phyloP scores from a whole-genome alignment of 2,888 invertebrate genomes.

The Rambutsinella grinnellia region DNA sequence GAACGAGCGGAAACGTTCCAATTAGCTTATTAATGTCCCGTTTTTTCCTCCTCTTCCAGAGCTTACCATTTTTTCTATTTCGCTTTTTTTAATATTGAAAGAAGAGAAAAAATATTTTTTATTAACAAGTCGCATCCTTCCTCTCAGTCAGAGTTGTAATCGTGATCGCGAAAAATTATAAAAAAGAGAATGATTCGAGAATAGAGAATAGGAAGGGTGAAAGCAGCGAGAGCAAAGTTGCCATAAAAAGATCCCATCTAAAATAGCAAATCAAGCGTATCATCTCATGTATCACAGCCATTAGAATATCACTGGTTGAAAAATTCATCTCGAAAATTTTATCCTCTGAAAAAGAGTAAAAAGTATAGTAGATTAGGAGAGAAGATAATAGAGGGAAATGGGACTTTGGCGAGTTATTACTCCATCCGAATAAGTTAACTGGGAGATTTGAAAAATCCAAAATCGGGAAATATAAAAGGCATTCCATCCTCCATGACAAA shows the following conservation, averaged over 20 bases:
- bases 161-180: slow-evolving; percentile 41
- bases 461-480: not conserved
- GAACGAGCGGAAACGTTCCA: slow-evolving; percentile 42
- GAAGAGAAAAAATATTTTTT: not conserved
- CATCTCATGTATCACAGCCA: slow-evolving; percentile 2
- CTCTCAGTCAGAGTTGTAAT: not conserved
- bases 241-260: not conserved
- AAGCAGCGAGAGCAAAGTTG: too few relatives aligned
- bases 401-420: not conserved
- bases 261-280: not conserved
- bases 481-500: not conserved
- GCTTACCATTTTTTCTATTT: not conserved
- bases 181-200: slow-evolving; percentile 43
- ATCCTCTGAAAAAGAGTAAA: not conserved
- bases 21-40: slow-evolving; percentile 47
- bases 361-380: not conserved
- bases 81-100: not conserved
- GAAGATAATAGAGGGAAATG: not conserved
- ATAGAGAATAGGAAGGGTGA: slow-evolving; percentile 16
- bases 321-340: not conserved
- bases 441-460: not conserved
- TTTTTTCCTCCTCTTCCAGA: not conserved
- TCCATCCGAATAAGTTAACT: not conserved
- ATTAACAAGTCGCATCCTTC: not conserved
- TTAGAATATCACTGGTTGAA: not conserved